Percentiles rank a stretch among this genome's conserved stretches.
phyloP scores from a whole-genome alignment of 1,140 invertebrate genomes.

The Pissodes strobi region DNA sequence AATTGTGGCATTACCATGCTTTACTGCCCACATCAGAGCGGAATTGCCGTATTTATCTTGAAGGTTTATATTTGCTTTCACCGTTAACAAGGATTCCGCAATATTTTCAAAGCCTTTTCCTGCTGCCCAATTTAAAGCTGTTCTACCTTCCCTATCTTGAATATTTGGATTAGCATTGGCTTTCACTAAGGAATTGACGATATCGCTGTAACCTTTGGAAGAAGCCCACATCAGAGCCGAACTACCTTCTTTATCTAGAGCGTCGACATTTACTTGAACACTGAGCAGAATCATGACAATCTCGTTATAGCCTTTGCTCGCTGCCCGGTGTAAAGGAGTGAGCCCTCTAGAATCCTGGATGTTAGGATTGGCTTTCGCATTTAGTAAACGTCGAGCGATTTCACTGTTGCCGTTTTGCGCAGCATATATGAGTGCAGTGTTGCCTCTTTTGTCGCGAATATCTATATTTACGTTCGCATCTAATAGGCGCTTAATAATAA shows the following conservation, averaged over 20 bases:
- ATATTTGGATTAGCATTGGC: not conserved
- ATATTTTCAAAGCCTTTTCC: not conserved
- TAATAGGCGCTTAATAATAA: not conserved
- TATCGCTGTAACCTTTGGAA: not conserved
- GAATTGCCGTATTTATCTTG: not conserved
- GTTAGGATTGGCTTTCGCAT: too few relatives aligned
- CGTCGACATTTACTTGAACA: too few relatives aligned
- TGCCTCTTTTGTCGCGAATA: not conserved
- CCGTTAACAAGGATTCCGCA: slow-evolving; percentile 2
- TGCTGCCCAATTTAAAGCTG: not conserved
- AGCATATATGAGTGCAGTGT: not conserved
- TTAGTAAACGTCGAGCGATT: not conserved
- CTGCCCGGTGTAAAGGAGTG: too few relatives aligned
- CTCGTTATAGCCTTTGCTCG: too few relatives aligned
- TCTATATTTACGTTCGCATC: not conserved
- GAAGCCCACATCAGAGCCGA: too few relatives aligned
- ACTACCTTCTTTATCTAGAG: too few relatives aligned
- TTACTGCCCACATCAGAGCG: not conserved
- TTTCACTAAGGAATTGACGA: not conserved
- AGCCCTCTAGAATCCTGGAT: too few relatives aligned
- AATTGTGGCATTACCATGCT: too few relatives aligned
- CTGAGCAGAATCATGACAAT: too few relatives aligned
- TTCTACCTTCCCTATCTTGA: slow-evolving; percentile 3
- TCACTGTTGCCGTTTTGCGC: not conserved
- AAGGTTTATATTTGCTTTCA: slow-evolving; percentile 2